These are phyloP conservation scores for Erythrolamprus reginae DNA, from an alignment of 2,113 vertebrate species.

Conservation along the genomic window DNA sequence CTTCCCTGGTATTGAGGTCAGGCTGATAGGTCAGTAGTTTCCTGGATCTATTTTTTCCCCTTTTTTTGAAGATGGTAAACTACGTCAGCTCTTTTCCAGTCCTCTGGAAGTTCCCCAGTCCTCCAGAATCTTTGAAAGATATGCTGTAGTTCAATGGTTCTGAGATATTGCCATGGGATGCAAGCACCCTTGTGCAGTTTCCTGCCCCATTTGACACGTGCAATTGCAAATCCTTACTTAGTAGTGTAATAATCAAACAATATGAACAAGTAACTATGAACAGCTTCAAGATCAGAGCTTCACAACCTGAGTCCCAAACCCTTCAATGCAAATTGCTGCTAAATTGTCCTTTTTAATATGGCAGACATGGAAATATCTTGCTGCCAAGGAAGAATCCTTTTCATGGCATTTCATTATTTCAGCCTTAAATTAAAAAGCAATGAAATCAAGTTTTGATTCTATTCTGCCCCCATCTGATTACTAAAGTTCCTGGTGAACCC, in stretches of 20 bases:
- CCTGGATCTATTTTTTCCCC: too few species aligned
- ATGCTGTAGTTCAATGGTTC: too few species aligned
- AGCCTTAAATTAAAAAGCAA: background rate
- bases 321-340: background rate
- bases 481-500: background rate
- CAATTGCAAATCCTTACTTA: background rate
- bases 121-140: too few species aligned
- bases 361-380: background rate
- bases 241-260: background rate
- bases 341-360: background rate
- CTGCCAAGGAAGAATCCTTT: background rate
- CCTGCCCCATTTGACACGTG: background rate
- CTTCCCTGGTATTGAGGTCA: too few species aligned
- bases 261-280: background rate
- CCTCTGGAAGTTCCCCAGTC: too few species aligned
- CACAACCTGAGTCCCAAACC: background rate
- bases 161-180: too few species aligned
- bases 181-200: too few species aligned
- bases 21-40: too few species aligned
- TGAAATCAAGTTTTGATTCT: background rate
- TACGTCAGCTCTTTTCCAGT: too few species aligned
- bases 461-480: background rate
- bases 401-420: background rate
- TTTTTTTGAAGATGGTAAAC: too few species aligned
- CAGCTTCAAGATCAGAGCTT: background rate